These are phyloP conservation scores for Merluccius polli DNA, from an alignment of 2,797 vertebrate species.

Conservation along the genomic window DNA sequence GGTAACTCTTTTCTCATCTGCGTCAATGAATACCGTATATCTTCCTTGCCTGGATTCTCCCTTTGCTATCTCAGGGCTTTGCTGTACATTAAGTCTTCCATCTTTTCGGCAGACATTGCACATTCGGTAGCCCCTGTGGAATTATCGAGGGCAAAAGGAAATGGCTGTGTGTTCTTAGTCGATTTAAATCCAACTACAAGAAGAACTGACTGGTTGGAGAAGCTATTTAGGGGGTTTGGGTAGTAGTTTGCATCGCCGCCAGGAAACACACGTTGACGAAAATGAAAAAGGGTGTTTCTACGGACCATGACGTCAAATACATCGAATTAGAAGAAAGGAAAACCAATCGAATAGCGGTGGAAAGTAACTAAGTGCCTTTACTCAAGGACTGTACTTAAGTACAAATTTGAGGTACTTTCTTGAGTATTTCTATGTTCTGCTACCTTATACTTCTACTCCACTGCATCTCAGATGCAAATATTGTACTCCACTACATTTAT, in stretches of 20 bases:
- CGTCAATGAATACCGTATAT: not conserved
- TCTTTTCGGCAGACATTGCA: not conserved
- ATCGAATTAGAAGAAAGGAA: too few species aligned
- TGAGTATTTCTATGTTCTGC: too few species aligned
- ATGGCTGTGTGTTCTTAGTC: constrained; percentile 8
- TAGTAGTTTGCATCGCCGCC: too few species aligned
- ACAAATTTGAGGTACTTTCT: too few species aligned
- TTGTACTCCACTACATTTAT: too few species aligned
- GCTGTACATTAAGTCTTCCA: not conserved
- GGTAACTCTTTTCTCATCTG: constrained; percentile 9
- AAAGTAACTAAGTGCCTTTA: too few species aligned
- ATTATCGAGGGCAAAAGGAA: constrained; percentile 11
- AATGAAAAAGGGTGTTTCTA: not conserved
- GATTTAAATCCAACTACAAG: constrained; percentile 25
- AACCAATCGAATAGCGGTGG: too few species aligned
- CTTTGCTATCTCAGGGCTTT: not conserved
- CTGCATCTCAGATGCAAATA: too few species aligned
- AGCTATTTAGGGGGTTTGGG: constrained; percentile 37
- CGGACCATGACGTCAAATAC: not conserved
- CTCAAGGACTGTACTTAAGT: too few species aligned
- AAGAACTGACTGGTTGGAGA: constrained; percentile 36
- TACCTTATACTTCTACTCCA: too few species aligned
- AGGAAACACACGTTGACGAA: not conserved
- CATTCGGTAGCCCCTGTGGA: not conserved
- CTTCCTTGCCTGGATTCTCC: not conserved